Evolutionary conservation across 2,888 invertebrate species (phyloP), one percentile per base, ranked within the genome.

Genomic region (Metopia argyrocephala): DNA sequence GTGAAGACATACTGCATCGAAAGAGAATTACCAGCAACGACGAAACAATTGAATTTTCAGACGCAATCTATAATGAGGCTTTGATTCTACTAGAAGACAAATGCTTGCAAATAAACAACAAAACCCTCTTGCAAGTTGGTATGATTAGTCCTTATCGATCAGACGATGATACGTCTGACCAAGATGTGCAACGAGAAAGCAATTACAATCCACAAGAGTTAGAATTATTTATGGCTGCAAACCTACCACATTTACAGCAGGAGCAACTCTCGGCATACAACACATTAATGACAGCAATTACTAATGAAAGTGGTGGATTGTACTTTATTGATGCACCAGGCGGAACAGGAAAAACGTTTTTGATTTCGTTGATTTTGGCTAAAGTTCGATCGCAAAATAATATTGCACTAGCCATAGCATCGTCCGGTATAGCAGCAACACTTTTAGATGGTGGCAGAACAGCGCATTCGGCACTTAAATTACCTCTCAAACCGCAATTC

Each of bases 391-490:
- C 62, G 3, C 25, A 70, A 71, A 38, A 31, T 1, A 62, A 71
- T 62, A 74, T 65, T 38, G 73, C 73, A 45, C n/a, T 74, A n/a
- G 56, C 56, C 18, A 45, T 65, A 38, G 74, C 65, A 46, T 65
- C 74, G 15, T 65, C 74, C 12, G 73, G 64, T 15, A 73, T 73
- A 31, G 73, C 73, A 20, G 59, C 48, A 70, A 71, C 71, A 5
- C 25, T 64, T 20, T 50, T 56, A 20, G 64, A 64, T 45, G 64
- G 73, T 21, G 73, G 64, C 9, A 46, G 62, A 52, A 73, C 56
- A 54, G 73, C 64, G 25, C 64, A 73, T 54, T 73, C 74, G 27
- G 74, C 64, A 52, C 38, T 73, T 18, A 73, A 64, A 31, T 21
- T 65, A 23, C 54, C 52, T n/a, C n/a, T 65, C 7, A 65, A 65